Base-by-base conservation (phyloP, 2,888 invertebrate species). In the Apamea crenata region DNA sequence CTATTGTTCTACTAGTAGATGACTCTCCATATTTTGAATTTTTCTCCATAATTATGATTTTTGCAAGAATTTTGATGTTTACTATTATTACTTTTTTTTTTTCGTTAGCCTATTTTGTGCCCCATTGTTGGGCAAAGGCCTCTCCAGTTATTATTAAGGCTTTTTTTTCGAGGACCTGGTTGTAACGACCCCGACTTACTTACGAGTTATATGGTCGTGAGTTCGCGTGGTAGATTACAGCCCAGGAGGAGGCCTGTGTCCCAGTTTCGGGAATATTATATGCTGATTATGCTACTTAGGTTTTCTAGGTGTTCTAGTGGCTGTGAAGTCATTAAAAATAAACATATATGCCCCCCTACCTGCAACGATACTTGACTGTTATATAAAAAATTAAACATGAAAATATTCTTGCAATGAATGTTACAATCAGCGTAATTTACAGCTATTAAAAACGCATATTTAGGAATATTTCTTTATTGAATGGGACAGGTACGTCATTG, bases 1-100 rank as follows among this genome's bases (percentile, higher is more conserved):
- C n/a, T 18, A 68, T 81, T 61, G 29, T 44, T 81, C 21, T 68
- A 18, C 36, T 74, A 74, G 29, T 44, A 61, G n/a, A 56, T 36
- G 18, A 10, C 1, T 53, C 14, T 40, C 1, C 2, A 47, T 32
- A 78, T 8, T 67, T 25, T 18, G 36, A 5, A 36, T 36, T 36
- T 36, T 36, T 36, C 36, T 5, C 36, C 36, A 36, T 36, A 36
- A 36, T 36, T 36, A 36, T 36, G 4, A 40, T 1, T 5, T 53
- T 53, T 21, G 16, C 1, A 7, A 67, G 40, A 67, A n/a, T 67
- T 40, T 67, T 10, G 16, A 67, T 67, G 4, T 68, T 59, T 59
- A 14, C 14, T 29, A 6, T 59, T 59, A 14, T 36, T 36, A 1
- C 1, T 5, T 36, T 36, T 5, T 36, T 36, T 36, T 36, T 36